phyloP scores from a whole-genome alignment of 2,797 vertebrate species.

The Falco peregrinus region DNA sequence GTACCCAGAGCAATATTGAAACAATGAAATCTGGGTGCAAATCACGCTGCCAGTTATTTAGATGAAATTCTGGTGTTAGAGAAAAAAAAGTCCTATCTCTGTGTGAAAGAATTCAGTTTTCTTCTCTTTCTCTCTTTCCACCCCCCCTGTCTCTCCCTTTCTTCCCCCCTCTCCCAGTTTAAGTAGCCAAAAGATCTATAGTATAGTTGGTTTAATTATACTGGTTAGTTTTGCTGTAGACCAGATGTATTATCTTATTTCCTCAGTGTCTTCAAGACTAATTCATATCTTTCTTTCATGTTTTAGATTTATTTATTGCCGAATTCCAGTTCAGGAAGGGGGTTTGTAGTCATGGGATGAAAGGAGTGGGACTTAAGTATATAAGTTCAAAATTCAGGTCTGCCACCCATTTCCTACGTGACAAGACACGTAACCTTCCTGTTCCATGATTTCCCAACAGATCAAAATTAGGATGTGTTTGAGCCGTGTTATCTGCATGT shows the following conservation, averaged over 20 bases:
- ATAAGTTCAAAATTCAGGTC: not conserved
- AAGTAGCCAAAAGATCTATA: not conserved
- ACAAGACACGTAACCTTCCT: not conserved
- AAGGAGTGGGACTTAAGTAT: not conserved
- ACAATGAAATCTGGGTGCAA: not conserved
- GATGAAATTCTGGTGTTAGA: not conserved
- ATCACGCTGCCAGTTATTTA: not conserved
- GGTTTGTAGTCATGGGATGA: not conserved
- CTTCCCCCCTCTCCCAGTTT: not conserved
- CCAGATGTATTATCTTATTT: not conserved
- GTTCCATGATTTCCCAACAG: not conserved
- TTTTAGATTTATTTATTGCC: not conserved
- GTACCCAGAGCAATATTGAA: not conserved
- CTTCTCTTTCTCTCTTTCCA: not conserved
- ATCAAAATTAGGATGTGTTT: not conserved
- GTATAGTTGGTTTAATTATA: not conserved
- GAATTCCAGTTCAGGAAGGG: not conserved
- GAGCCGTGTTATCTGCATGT: not conserved
- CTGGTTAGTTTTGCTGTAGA: not conserved
- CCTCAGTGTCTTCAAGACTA: not conserved
- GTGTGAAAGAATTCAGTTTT: not conserved
- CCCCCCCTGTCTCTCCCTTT: not conserved
- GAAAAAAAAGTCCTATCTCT: not conserved
- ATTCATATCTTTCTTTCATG: not conserved
- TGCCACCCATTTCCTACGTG: not conserved